Percentiles rank a stretch among this genome's conserved stretches.
Evolutionary conservation across 1,140 invertebrate species (phyloP).

Genomic region (Adoxophyes honmai): DNA sequence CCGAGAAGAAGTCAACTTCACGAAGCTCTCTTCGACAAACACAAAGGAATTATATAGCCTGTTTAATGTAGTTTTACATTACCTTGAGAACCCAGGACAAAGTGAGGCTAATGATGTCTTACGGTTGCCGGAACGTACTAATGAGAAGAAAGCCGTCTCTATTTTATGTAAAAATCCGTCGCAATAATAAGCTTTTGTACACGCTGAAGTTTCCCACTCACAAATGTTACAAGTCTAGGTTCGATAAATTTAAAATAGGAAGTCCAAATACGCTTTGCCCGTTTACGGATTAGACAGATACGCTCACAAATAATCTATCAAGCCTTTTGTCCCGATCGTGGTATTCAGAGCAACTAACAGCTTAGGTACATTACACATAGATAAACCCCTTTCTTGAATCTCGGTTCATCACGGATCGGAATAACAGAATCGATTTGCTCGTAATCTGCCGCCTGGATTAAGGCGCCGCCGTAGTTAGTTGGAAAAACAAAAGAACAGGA

Average conservation of each 20-base stretch:
- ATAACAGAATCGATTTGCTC: constrained; percentile 49
- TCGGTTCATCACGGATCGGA: constrained; percentile 36
- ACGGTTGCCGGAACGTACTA: neutral
- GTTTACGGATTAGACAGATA: neutral
- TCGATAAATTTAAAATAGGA: neutral
- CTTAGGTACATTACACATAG: constrained; percentile 45
- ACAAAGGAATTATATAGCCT: neutral
- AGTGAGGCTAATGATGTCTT: neutral
- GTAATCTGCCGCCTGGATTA: constrained; percentile 49
- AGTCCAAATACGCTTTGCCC: neutral
- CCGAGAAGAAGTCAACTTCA: neutral
- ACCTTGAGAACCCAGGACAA: neutral
- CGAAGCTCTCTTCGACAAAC: neutral
- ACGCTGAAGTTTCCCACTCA: no score
- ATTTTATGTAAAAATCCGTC: neutral
- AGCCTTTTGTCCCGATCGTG: constrained; percentile 20
- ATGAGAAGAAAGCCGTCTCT: neutral
- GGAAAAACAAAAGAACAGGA: constrained; percentile 41
- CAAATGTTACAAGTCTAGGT: neutral
- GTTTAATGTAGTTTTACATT: neutral
- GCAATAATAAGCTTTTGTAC: no score
- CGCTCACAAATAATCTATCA: neutral
- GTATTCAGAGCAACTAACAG: constrained; percentile 36
- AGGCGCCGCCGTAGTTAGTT: constrained; percentile 41
- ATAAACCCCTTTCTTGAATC: constrained; percentile 45